Percentiles rank a stretch among this genome's conserved stretches.
Evolutionary conservation across 2,888 invertebrate species (phyloP).

Genomic region (Apamea epomidion): DNA sequence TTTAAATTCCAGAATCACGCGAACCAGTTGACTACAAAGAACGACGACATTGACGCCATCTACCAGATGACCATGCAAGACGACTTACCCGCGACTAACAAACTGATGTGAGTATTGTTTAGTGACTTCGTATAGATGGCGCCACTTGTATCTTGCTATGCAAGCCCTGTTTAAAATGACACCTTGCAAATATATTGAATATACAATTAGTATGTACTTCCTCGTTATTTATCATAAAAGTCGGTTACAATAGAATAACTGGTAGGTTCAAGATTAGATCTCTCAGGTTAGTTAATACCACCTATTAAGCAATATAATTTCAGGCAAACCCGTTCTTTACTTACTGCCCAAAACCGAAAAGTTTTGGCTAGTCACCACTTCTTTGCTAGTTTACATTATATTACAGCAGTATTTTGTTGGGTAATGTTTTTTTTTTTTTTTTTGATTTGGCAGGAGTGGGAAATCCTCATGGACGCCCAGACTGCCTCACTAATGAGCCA

Average conservation of each 20-base stretch:
- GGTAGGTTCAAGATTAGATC: neutral
- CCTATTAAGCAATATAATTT: neutral
- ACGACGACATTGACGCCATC: conserved; percentile 81
- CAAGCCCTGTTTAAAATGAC: neutral
- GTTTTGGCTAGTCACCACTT: neutral
- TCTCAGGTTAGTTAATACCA: neutral
- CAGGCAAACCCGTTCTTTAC: neutral
- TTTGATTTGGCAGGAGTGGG: too few relatives aligned
- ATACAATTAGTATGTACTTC: too few relatives aligned
- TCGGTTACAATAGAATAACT: neutral
- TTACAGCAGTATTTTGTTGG: neutral
- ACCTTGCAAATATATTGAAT: neutral
- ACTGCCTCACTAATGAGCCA: too few relatives aligned
- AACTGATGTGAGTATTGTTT: conserved; percentile 73
- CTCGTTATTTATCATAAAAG: neutral
- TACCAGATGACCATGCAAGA: conserved; percentile 77
- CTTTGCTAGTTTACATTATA: neutral
- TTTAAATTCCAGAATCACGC: conserved; percentile 77
- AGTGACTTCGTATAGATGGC: conserved; percentile 65
- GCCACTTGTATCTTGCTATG: neutral
- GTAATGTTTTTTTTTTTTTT: too few relatives aligned
- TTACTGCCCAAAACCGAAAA: neutral
- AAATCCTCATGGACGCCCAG: too few relatives aligned
- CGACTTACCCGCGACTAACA: conserved; percentile 73
- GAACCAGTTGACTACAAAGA: conserved; percentile 70